Conservation (phyloP, 92 coral and sea anemone species). For the Ricordea florida region DNA sequence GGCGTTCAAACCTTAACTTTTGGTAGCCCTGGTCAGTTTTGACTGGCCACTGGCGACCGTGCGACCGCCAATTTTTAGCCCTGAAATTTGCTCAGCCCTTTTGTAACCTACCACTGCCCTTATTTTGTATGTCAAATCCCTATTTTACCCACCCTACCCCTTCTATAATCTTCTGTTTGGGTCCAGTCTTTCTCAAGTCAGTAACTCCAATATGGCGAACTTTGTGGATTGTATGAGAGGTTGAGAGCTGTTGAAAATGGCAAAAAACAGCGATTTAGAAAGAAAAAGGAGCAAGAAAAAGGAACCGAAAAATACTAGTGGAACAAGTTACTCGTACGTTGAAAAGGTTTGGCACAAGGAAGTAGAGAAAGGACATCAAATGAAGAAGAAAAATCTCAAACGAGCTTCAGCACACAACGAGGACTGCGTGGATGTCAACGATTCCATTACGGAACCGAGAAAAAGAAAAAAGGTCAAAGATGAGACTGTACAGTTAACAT, state of each 20-base stretch:
- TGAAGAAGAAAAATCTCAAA: neutral
- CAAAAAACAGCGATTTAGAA: neutral
- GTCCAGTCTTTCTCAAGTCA: no score
- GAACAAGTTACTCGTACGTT: neutral
- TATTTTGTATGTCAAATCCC: no score
- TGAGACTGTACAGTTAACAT: neutral
- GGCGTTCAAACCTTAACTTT: no score
- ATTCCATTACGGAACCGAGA: neutral
- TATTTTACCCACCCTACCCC: no score
- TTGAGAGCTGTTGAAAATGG: neutral
- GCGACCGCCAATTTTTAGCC: no score
- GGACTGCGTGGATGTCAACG: neutral
- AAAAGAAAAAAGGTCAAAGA: neutral
- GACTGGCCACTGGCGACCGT: no score
- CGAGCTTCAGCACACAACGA: neutral
- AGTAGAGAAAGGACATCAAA: no score
- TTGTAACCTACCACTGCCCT: no score
- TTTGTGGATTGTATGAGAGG: neutral
- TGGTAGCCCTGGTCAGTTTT: no score
- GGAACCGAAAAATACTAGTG: neutral
- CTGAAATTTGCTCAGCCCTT: no score
- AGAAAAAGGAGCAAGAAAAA: neutral
- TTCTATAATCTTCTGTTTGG: no score
- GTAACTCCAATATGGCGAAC: conserved; percentile 6
- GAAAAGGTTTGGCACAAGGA: neutral